Percentiles rank a stretch among this genome's conserved stretches.
Evolutionary conservation across 92 coral and sea anemone genomes (phyloP).

Genomic region (Desmophyllum pertusum): DNA sequence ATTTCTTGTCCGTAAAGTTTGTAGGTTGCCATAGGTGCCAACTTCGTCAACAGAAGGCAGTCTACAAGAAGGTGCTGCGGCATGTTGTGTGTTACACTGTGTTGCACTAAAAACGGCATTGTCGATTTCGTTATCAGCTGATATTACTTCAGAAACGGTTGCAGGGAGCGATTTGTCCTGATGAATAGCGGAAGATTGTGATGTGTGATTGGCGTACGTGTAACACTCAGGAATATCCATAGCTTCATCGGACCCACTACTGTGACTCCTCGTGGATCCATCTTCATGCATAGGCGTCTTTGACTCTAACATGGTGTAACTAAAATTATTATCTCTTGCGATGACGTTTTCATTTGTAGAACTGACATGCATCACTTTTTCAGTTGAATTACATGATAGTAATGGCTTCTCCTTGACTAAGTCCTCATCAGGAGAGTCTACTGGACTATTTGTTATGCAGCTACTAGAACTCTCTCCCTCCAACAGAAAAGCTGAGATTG

Average conservation of each 20-base stretch:
- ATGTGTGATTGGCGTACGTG: neutral
- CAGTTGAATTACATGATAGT: neutral
- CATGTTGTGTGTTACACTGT: neutral
- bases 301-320: neutral
- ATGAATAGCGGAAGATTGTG: neutral
- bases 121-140: neutral
- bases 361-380: neutral
- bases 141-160: neutral
- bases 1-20: neutral
- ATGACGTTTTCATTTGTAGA: neutral
- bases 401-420: neutral
- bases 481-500: slow-evolving; percentile 41
- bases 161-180: neutral
- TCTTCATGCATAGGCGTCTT: neutral
- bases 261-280: neutral
- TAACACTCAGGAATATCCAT: neutral
- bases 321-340: no score
- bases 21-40: neutral
- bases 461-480: slow-evolving; percentile 25
- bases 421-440: slow-evolving; percentile 6
- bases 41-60: neutral
- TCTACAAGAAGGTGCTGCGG: neutral
- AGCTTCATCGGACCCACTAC: neutral
- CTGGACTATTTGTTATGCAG: slow-evolving; percentile 11
- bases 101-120: neutral